Evolutionary conservation across 2,113 vertebrate species (phyloP).

Genomic region (Nesospiza acunhae): DNA sequence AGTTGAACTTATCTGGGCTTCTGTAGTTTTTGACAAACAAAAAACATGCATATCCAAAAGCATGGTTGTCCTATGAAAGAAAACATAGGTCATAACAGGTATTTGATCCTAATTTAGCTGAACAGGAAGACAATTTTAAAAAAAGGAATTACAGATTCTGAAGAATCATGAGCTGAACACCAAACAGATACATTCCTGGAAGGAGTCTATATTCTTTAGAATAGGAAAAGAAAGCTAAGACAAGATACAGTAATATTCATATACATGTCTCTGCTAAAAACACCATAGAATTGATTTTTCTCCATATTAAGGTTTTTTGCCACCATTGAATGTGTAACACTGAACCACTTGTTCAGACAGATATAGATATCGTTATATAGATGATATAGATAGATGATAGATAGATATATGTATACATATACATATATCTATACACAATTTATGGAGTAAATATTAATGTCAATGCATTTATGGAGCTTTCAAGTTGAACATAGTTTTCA

Average conservation of each 20-base stretch:
- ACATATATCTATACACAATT: no score
- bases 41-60: background rate
- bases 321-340: constrained; percentile 52
- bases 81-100: background rate
- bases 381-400: no score
- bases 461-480: constrained; percentile 37
- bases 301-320: background rate
- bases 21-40: background rate
- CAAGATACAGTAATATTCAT: background rate
- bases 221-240: background rate
- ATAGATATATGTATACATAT: no score
- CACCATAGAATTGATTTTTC: background rate
- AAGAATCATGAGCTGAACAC: background rate
- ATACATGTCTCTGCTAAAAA: background rate
- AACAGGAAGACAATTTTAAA: background rate
- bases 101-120: background rate
- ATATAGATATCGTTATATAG: no score
- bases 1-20: background rate
- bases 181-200: background rate
- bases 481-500: constrained; percentile 78
- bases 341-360: constrained; percentile 65
- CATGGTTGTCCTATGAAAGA: background rate
- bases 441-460: background rate
- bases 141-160: background rate
- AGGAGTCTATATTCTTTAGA: background rate